Conservation (phyloP, 2,797 vertebrate species). For the Argyrosomus regius region DNA sequence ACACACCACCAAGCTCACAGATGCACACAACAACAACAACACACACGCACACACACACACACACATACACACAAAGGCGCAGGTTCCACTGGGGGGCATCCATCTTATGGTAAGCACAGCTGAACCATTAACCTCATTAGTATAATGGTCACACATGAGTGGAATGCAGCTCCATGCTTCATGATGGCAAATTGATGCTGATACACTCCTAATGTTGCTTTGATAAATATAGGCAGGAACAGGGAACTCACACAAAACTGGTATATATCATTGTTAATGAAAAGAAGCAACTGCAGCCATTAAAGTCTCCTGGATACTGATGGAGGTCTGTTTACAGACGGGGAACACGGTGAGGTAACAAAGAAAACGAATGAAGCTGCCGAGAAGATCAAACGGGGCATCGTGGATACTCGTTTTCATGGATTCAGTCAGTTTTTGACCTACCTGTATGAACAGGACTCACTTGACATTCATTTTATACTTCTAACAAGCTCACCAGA, state of each 20-base stretch:
- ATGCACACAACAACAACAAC: conserved; percentile 36
- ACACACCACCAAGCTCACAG: conserved; percentile 39
- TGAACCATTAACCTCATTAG: conserved; percentile 88
- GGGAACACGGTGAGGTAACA: conserved; percentile 23
- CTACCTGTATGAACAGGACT: background rate
- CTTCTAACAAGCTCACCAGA: conserved; percentile 20
- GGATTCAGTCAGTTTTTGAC: conserved; percentile 20
- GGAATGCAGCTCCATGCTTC: conserved; percentile 83
- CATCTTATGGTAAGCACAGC: conserved; percentile 87
- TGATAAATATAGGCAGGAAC: conserved; percentile 83
- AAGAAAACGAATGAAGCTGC: conserved; percentile 38
- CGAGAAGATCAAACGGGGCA: conserved; percentile 4
- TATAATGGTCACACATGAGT: conserved; percentile 86
- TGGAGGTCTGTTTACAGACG: conserved; percentile 43
- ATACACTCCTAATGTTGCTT: conserved; percentile 84
- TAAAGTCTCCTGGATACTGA: conserved; percentile 59
- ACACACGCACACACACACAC: conserved; percentile 32
- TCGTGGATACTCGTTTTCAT: background rate
- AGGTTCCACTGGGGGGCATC: conserved; percentile 84
- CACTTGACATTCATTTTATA: conserved; percentile 9
- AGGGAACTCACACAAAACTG: conserved; percentile 71
- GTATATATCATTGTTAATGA: conserved; percentile 76
- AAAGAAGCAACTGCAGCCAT: conserved; percentile 70
- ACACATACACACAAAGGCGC: conserved; percentile 63
- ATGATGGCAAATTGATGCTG: conserved; percentile 86